A percentile compares a stretch with the other conserved stretches of the same genome.
Evolutionary conservation across 2,888 invertebrate species (phyloP).

Genomic region (Drosophila villosipedis): DNA sequence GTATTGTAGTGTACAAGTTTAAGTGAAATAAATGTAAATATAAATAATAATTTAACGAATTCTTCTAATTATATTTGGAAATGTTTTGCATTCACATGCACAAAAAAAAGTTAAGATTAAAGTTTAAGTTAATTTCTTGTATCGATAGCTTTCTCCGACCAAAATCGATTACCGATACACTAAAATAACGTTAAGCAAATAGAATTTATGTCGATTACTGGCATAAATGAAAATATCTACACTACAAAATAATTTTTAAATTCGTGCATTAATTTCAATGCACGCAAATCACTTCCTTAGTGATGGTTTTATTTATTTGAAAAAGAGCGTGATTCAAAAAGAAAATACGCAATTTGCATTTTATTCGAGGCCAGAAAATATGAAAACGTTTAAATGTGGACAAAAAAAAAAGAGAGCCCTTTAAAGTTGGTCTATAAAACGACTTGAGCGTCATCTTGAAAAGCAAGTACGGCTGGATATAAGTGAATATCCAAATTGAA

Average conservation of each 20-base stretch:
- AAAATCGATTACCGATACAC: too few species aligned
- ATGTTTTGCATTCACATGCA: background rate
- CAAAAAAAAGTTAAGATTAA: background rate
- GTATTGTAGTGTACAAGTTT: background rate
- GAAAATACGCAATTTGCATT: background rate
- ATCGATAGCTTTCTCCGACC: too few species aligned
- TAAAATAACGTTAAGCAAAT: too few species aligned
- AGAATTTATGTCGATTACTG: too few species aligned
- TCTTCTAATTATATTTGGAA: background rate
- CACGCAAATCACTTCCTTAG: too few species aligned
- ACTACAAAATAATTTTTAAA: too few species aligned
- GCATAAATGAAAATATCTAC: too few species aligned
- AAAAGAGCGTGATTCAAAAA: too few species aligned
- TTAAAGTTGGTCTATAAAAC: background rate
- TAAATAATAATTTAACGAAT: background rate
- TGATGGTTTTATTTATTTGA: too few species aligned
- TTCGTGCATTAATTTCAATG: too few species aligned
- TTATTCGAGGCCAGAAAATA: background rate
- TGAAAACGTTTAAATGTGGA: background rate
- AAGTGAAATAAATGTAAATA: background rate
- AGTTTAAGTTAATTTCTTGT: background rate
- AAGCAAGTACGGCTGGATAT: background rate
- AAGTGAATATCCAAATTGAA: background rate
- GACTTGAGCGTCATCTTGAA: background rate
- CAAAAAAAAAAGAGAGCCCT: background rate